phyloP scores from a whole-genome alignment of 1,140 invertebrate species.

The Drosophila arizonae region DNA sequence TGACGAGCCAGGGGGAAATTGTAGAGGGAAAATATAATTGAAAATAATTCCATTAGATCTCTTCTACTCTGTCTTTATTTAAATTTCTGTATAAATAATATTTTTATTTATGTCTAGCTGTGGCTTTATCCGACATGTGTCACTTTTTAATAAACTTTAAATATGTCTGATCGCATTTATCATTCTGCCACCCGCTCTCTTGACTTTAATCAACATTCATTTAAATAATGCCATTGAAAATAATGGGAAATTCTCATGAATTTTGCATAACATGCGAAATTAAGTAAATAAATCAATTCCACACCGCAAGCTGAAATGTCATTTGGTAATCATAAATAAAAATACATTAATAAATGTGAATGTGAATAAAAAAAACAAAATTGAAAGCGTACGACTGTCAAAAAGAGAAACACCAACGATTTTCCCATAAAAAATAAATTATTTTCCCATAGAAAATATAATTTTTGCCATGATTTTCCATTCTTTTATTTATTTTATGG shows the following conservation, averaged over 20 bases:
- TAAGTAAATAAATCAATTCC: constrained; percentile 51
- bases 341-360: constrained; percentile 28
- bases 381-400: constrained; percentile 50
- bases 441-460: constrained; percentile 57
- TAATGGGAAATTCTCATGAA: constrained; percentile 21
- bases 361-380: constrained; percentile 18
- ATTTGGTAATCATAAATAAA: constrained; percentile 45
- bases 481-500: constrained; percentile 26
- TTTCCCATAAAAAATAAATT: constrained; percentile 61
- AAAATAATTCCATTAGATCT: not conserved
- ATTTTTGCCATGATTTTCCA: constrained; percentile 28
- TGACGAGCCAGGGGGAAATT: not conserved
- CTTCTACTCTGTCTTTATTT: not conserved
- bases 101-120: constrained; percentile 5
- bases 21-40: not conserved
- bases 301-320: constrained; percentile 54
- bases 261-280: constrained; percentile 23
- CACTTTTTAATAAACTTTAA: constrained; percentile 32
- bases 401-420: constrained; percentile 43
- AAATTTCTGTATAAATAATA: not conserved
- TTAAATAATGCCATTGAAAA: constrained; percentile 43
- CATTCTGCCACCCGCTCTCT: constrained; percentile 7
- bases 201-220: constrained; percentile 41
- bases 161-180: constrained; percentile 20
- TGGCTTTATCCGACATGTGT: not conserved